These are phyloP conservation scores for Synanthedon formicaeformis DNA, from an alignment of 2,888 invertebrate species.

Conservation along the genomic window DNA sequence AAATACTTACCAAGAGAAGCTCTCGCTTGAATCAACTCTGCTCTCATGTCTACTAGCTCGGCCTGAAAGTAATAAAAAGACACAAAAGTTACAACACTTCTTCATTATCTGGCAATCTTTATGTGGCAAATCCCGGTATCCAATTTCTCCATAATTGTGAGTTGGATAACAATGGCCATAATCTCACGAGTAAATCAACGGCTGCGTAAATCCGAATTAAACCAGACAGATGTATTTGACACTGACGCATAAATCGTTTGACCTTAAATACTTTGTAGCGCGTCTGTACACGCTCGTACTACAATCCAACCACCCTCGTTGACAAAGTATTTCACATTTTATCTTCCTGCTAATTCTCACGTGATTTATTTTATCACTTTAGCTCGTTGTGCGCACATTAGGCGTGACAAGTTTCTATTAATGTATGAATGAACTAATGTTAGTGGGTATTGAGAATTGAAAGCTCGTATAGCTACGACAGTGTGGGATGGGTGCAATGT, in stretches of 20 bases:
- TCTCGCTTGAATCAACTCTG: constrained; percentile 78
- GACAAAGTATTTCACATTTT: constrained; percentile 16
- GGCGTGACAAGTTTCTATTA: constrained; percentile 1
- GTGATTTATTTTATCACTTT: constrained; percentile 22
- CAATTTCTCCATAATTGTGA: constrained; percentile 40
- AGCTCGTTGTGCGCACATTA: constrained; percentile 7
- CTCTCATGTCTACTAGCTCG: constrained; percentile 80
- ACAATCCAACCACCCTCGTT: constrained; percentile 18
- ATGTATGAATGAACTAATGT: not conserved
- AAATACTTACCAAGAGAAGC: constrained; percentile 34
- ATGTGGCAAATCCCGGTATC: constrained; percentile 22
- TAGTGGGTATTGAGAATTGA: constrained; percentile 4
- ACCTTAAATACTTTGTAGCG: constrained; percentile 23
- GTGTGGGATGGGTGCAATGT: constrained; percentile 19
- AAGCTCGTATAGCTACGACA: constrained; percentile 2
- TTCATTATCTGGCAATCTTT: constrained; percentile 13
- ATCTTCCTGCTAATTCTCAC: constrained; percentile 16
- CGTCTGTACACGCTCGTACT: not conserved
- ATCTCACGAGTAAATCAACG: constrained; percentile 37
- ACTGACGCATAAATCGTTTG: constrained; percentile 49
- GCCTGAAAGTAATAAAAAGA: constrained; percentile 69
- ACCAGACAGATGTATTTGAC: constrained; percentile 29
- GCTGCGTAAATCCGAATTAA: constrained; percentile 52
- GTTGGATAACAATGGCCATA: constrained; percentile 40
- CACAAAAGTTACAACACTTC: constrained; percentile 12